A percentile compares a stretch with the other conserved stretches of the same genome.
These are phyloP conservation scores for Caenorhabditis auriculariae DNA, from an alignment of 2,888 invertebrate genomes.

Conservation along the genomic window DNA sequence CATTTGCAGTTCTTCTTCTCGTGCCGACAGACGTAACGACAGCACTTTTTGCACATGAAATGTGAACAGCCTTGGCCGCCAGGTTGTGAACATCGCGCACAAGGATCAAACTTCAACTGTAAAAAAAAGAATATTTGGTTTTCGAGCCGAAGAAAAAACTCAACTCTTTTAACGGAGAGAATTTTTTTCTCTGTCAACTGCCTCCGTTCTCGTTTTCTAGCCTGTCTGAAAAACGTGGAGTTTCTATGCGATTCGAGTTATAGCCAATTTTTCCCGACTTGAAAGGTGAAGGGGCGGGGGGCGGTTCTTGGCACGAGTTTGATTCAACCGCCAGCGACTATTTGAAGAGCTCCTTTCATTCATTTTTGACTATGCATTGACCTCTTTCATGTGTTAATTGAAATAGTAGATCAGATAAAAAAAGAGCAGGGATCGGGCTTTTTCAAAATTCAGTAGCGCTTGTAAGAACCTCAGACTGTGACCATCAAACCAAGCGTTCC, in stretches of 20 bases:
- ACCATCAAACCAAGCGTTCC: no score
- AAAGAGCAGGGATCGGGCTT: no score
- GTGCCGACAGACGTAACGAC: constrained; percentile 46
- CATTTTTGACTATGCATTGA: no score
- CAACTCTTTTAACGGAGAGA: constrained; percentile 15
- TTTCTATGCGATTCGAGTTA: background rate
- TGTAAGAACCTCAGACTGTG: no score
- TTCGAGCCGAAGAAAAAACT: no score
- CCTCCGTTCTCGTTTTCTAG: constrained; percentile 33
- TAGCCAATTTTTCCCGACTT: background rate
- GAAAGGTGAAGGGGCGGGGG: no score
- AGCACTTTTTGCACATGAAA: constrained; percentile 55
- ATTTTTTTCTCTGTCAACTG: constrained; percentile 20
- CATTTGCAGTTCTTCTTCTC: constrained; percentile 42
- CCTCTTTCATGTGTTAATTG: no score
- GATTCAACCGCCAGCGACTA: no score
- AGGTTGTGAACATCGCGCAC: constrained; percentile 52
- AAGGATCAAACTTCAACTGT: constrained; percentile 30
- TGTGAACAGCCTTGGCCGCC: constrained; percentile 49
- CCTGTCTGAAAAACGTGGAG: constrained; percentile 13
- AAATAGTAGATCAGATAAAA: no score
- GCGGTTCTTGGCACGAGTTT: no score
- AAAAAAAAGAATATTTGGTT: background rate
- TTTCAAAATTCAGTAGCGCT: no score
- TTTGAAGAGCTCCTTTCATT: no score